Base-by-base conservation (phyloP, 2,888 invertebrate species). In the Serripes groenlandicus region DNA sequence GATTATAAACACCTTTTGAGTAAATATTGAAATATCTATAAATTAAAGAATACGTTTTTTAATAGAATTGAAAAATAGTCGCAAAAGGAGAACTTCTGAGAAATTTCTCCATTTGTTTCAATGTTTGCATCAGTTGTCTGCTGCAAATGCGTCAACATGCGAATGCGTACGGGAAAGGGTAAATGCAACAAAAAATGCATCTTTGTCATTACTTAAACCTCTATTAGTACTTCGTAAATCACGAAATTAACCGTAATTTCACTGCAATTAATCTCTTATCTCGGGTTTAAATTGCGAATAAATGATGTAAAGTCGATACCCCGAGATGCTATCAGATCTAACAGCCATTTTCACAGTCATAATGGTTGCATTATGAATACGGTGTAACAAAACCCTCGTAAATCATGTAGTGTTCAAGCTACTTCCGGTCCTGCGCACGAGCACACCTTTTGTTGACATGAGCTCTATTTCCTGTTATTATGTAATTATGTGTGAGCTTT, bases 351-450 rank as follows among this genome's bases (percentile, higher is more conserved):
- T 66, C 37, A 28, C 66, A 42, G 66, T 42, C 18, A 66, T 66
- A 66, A 66, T 66, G 42, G 42, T 42, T 34, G 42, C 26, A 66
- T 66, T 66, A 66, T 66, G 21, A 66, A 35, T 66, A 26, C 42
- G 4, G 26, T 3, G 78, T 78, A 78, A 78, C 73, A 78, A 26
- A 78, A 78, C 66, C 78, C 73, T 42, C 69, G 74, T 78, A 78
- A 78, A 78, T 78, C 78, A 78, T 69, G 37, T 42, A 49, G 32
- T 58, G 52, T 60, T 73, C 49, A 37, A 42, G 58, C 56, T 60
- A 69, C 69, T 73, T 78, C 78, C 73, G 68, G 74, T 73, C 56
- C 52, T 60, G 78, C 73, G 69, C 78, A 60, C 78, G 42, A 66
- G 66, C 66, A 66, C n/a, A 66, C 66, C 66, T 66, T 66, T 66